Evolutionary conservation across 2,113 vertebrate species (phyloP).

Genomic region (Alosa alosa): DNA sequence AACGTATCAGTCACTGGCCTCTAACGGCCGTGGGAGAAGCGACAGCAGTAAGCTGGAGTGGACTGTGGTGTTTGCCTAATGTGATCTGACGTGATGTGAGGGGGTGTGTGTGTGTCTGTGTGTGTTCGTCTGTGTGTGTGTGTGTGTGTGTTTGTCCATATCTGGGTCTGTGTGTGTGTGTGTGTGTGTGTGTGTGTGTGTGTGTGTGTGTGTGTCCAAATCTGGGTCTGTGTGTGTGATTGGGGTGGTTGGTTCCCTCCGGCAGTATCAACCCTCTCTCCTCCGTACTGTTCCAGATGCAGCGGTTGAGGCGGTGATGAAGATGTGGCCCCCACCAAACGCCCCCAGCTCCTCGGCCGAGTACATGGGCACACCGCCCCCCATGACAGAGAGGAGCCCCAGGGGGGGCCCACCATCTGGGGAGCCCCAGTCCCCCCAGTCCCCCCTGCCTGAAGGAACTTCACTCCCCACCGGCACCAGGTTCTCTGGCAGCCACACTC

Average conservation of each 20-base stretch:
- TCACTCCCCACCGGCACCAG: background rate
- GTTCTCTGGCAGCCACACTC: background rate
- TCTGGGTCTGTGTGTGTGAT: background rate
- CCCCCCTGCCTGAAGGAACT: background rate
- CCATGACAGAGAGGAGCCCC: background rate
- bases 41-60: background rate
- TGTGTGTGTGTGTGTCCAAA: background rate
- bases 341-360: conserved; percentile 48
- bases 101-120: background rate
- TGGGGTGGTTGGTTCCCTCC: background rate
- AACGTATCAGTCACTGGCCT: background rate
- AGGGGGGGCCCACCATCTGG: background rate
- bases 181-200: background rate
- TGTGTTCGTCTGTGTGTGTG: background rate
- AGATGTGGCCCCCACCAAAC: conserved; percentile 75
- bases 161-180: no score
- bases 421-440: background rate
- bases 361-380: background rate
- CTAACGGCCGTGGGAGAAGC: background rate
- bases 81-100: background rate
- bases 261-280: background rate
- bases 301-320: conserved; percentile 65
- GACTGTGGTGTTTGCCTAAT: background rate
- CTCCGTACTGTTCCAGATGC: conserved; percentile 34
- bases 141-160: background rate